Evolutionary conservation across 2,113 vertebrate species (phyloP).

Genomic region (Ctenomys sociabilis): DNA sequence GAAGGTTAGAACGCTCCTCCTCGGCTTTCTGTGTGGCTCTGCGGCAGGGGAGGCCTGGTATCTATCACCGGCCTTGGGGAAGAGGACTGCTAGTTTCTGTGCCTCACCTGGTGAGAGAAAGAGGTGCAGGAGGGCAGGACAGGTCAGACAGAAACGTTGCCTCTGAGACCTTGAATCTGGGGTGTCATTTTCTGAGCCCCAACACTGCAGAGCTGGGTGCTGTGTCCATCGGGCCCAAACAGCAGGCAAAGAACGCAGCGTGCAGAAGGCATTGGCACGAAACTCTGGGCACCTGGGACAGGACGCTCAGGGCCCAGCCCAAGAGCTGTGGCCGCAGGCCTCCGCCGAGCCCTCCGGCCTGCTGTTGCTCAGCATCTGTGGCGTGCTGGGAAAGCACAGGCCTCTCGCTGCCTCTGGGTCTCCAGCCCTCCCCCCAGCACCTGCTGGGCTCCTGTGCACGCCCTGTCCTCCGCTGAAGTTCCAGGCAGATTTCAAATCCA

Average conservation of each 20-base stretch:
- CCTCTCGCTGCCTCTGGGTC: neutral
- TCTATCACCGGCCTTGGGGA: neutral
- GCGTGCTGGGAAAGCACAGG: no score
- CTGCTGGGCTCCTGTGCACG: neutral
- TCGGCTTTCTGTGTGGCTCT: neutral
- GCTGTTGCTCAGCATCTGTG: neutral
- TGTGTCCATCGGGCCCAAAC: neutral
- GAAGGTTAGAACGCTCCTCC: neutral
- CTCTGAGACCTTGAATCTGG: neutral
- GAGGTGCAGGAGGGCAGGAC: neutral
- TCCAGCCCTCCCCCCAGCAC: neutral
- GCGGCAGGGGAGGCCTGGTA: neutral
- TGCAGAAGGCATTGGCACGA: neutral
- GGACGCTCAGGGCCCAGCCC: neutral
- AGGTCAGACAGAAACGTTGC: neutral
- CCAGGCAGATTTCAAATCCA: neutral
- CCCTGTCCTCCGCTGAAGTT: neutral
- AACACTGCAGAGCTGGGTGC: neutral
- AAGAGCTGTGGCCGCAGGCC: no score
- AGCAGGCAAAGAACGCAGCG: neutral
- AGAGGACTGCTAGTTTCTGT: neutral
- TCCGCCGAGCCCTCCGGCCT: fast-evolving
- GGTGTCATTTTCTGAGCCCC: neutral
- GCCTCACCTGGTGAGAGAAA: neutral
- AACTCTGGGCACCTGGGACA: no score